These are phyloP conservation scores for Vulpes lagopus DNA, from an alignment of 2,113 vertebrate species.

Conservation along the genomic window DNA sequence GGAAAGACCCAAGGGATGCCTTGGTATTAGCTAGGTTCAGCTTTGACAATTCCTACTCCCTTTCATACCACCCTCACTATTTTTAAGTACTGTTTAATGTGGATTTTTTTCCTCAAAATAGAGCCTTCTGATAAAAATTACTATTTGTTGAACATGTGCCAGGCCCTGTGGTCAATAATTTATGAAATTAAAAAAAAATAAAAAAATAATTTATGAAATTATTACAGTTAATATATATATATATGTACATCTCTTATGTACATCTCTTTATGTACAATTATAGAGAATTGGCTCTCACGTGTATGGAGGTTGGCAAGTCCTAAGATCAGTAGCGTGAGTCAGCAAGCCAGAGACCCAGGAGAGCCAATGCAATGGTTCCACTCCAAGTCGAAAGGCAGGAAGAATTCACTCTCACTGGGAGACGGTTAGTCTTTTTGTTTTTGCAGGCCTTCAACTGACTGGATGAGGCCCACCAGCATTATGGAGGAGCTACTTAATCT, in stretches of 20 bases:
- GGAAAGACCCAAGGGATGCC: not conserved
- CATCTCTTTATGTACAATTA: not conserved
- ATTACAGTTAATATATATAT: not conserved
- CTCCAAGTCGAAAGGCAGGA: not conserved
- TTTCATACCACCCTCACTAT: not conserved
- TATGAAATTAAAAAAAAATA: not conserved
- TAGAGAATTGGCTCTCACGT: not conserved
- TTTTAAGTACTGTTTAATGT: not conserved
- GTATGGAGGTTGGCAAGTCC: not conserved
- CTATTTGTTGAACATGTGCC: not conserved
- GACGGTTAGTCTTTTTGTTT: not conserved
- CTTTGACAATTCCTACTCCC: not conserved
- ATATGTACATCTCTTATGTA: not conserved
- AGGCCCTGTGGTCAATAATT: not conserved
- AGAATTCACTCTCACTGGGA: not conserved
- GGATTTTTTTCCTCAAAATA: not conserved
- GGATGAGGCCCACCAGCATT: not conserved
- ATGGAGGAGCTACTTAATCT: not conserved
- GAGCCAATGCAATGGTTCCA: not conserved
- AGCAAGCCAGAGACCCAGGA: not conserved
- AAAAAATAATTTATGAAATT: not conserved
- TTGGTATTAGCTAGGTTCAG: not conserved
- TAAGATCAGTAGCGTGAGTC: not conserved
- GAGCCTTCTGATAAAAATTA: not conserved
- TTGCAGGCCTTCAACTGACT: not conserved